Evolutionary conservation across 2,888 invertebrate genomes (phyloP), one percentile per base, ranked within the genome.

Genomic region (Acrocyrtus sp.): DNA sequence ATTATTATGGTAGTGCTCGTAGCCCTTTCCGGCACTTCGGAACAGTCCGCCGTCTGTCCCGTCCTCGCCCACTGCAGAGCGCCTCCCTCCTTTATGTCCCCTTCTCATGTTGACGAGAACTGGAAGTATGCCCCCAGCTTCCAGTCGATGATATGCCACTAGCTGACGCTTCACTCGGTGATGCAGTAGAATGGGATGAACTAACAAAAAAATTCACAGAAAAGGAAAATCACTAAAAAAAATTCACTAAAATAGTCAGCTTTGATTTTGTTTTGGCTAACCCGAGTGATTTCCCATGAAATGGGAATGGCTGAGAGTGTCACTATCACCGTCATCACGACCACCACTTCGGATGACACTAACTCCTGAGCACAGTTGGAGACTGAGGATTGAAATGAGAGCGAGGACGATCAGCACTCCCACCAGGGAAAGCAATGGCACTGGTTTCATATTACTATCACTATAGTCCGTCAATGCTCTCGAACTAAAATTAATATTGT

Each of bases 381-480:
- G 26, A 58, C 43, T 67, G 24, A 56, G 15, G 21, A 58, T n/a
- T 21, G 58, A 57, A 67, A 50, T 58, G 45, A 47, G 19, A 58
- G 60, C 24, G 67, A 73, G 50, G 61, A 67, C 27, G 51, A 67
- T 50, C 51, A 66, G 26, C 48, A 39, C 60, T 62, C 67, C 66
- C 53, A 56, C 50, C 51, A 29, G 61, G 68, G 68, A 61, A 61
- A 60, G 58, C 60, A 73, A 61, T 73, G 72, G 72, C 72, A 73
- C 72, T 51, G 53, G 47, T 57, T 57, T 73, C 72, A 67, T 62
- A 67, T 47, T 72, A 10, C 53, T 29, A 27, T 8, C 50, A 12
- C 47, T 47, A 47, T 21, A 21, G 5, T 39, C 10, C 45, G 45
- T 17, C 21, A 47, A 10, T 17, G 21, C 8, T 47, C 21, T 2